Conservation (phyloP, 2,888 invertebrate species). For the Microplitis deprimator region DNA sequence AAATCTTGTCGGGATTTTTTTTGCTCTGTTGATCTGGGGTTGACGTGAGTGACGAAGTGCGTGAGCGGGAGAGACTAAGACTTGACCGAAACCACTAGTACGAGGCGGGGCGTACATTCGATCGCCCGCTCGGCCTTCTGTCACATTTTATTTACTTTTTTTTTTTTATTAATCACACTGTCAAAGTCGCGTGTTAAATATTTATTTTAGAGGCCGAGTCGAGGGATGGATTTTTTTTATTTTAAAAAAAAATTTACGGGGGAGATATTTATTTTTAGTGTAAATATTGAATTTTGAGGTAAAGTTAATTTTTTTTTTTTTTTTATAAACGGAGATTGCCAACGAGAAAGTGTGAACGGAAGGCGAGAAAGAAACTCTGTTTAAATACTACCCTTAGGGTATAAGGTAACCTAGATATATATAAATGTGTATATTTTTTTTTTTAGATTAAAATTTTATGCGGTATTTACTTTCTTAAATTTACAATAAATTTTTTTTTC, state of each 20-base stretch:
- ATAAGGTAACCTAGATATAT: conserved; percentile 26
- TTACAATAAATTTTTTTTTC: neutral
- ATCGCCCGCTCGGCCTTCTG: conserved; percentile 47
- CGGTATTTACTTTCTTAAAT: neutral
- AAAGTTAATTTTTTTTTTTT: neutral
- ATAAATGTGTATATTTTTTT: neutral
- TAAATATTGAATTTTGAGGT: neutral
- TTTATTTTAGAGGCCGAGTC: no score
- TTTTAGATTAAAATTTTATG: neutral
- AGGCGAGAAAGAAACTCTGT: conserved; percentile 20
- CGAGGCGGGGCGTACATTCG: conserved; percentile 48
- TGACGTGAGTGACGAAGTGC: conserved; percentile 7
- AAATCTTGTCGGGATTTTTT: no score
- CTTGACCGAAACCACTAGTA: conserved; percentile 3
- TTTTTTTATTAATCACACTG: neutral
- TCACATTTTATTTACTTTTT: conserved; percentile 28
- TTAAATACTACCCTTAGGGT: conserved; percentile 30
- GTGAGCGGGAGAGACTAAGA: conserved; percentile 22
- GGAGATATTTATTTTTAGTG: neutral
- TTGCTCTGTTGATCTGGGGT: no score
- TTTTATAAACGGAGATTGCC: neutral
- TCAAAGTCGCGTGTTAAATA: conserved; percentile 17
- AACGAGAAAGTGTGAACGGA: conserved; percentile 17
- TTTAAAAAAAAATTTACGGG: no score
- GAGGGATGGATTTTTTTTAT: no score